These are phyloP conservation scores for Parazoanthus atlanticus DNA, from an alignment of 92 coral and sea anemone genomes.

Conservation along the genomic window DNA sequence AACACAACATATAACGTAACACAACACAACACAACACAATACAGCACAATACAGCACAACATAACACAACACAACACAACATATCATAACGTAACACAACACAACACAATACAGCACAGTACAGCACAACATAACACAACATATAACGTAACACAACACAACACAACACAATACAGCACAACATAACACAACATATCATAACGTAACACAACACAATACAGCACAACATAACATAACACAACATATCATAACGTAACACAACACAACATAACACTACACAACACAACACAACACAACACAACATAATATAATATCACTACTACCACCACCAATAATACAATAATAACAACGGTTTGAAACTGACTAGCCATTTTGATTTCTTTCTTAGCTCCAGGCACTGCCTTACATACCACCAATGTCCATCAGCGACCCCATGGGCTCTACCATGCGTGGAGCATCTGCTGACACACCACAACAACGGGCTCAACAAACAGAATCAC, in stretches of 20 bases:
- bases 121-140: too few relatives aligned
- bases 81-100: not conserved
- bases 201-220: not conserved
- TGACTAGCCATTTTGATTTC: not conserved
- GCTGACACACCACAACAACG: slow-evolving; percentile 78
- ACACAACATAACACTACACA: not conserved
- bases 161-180: not conserved
- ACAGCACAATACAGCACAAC: too few relatives aligned
- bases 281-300: not conserved
- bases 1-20: too few relatives aligned
- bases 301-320: not conserved
- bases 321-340: not conserved
- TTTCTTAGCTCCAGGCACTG: slow-evolving; percentile 70
- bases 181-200: not conserved
- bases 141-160: not conserved
- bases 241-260: not conserved
- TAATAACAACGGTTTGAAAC: not conserved
- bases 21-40: too few relatives aligned
- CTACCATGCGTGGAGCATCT: slow-evolving; percentile 69
- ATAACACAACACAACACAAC: too few relatives aligned
- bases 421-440: slow-evolving; percentile 76
- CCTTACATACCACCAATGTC: slow-evolving; percentile 86
- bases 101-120: not conserved
- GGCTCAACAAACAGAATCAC: slow-evolving; percentile 77
- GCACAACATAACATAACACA: not conserved